Base-by-base conservation (phyloP, 2,113 vertebrate genomes). In the Elephantulus edwardii region DNA sequence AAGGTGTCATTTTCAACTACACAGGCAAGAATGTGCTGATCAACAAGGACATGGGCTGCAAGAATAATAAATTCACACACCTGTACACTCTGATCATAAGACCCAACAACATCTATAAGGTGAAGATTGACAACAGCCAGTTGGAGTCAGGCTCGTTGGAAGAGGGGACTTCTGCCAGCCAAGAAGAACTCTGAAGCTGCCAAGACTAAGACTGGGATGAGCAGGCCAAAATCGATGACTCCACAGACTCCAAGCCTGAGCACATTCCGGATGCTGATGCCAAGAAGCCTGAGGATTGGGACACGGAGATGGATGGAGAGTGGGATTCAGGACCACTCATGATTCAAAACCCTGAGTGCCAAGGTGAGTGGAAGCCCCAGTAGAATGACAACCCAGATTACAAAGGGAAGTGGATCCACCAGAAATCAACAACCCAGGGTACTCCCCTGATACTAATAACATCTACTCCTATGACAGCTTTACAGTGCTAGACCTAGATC, bases 301-400 rank as follows among this genome's bases (percentile, higher is more conserved):
- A 98, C 48, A 98, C 98, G 84, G 98, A 98, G 93, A 98, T 98
- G 98, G 98, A 98, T 0, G 98, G 98, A 62, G 98, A 98, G 66
- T 98, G 98, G 98, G 98, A 98, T n/a, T n/a, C n/a, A n/a, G n/a
- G n/a, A 78, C 98, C 98, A 8, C 98, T 98, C 0, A 97, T 98
- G 16, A 98, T 98, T 88, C 97, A 98, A 95, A 98, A 98, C 88
- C 97, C 98, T 0, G 98, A 98, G 42, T 98, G 98, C 95, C 98
- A 98, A 98, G 98, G 98, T 1, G 98, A 98, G 54, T 98, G 98
- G 98, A 96, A 98, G 89, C 98, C 97, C 12, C 96, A 91, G 50
- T 98, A 98, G 93, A 97, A 98, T 2, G 98, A 98, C 83, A 98
- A 98, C 82, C 98, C 98, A 0, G 95, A 97, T 88, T 98, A 98